Conservation (phyloP, 2,113 vertebrate species). For the Salvelinus namaycush region DNA sequence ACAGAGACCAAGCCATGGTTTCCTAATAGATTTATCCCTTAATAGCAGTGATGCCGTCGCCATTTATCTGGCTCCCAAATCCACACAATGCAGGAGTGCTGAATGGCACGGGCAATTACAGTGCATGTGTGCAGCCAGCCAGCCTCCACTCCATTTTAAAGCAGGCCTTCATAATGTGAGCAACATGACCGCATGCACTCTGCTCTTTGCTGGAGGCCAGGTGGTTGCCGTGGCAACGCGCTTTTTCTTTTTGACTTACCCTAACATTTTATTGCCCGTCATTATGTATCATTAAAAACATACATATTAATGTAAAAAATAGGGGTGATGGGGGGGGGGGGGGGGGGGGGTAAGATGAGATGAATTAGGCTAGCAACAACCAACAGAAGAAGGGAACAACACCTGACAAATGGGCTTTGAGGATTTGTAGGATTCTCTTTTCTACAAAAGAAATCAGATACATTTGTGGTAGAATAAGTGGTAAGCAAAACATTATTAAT, state of each 20-base stretch:
- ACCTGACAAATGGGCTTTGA: conserved; percentile 67
- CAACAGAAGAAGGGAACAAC: conserved; percentile 65
- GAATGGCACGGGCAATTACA: conserved; percentile 97
- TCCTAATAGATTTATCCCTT: conserved; percentile 90
- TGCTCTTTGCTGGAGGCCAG: conserved; percentile 80
- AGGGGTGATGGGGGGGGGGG: conserved; percentile 55
- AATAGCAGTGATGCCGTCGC: conserved; percentile 88
- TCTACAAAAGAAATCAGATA: not conserved
- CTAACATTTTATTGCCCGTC: conserved; percentile 90
- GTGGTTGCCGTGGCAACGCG: conserved; percentile 90
- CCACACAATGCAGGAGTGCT: conserved; percentile 90
- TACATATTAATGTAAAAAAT: conserved; percentile 90
- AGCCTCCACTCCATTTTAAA: conserved; percentile 77
- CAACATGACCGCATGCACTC: conserved; percentile 86
- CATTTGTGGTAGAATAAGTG: too few species aligned
- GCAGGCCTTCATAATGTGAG: conserved; percentile 89
- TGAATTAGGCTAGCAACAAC: conserved; percentile 58
- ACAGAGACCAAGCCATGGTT: conserved; percentile 85
- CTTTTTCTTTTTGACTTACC: conserved; percentile 83
- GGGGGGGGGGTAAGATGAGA: conserved; percentile 34
- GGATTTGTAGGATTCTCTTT: conserved; percentile 37
- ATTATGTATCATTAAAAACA: conserved; percentile 99
- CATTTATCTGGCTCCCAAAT: conserved; percentile 95
- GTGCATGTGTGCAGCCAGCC: conserved; percentile 68
- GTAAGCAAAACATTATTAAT: too few species aligned